These are phyloP conservation scores for Phaetusa simplex DNA, from an alignment of 2,113 vertebrate species.

Conservation along the genomic window DNA sequence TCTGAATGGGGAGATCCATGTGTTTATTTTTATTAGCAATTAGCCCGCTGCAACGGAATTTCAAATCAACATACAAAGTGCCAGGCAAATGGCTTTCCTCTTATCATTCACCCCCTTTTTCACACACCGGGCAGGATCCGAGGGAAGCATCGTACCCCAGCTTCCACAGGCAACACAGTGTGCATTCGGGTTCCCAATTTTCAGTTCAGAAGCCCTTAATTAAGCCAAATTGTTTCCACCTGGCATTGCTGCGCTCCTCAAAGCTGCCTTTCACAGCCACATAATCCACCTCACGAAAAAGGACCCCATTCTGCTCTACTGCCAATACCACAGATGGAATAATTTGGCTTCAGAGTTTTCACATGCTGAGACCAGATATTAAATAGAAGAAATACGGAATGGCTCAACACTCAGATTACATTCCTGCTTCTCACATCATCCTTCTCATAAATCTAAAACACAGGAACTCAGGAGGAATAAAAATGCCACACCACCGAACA, in stretches of 20 bases:
- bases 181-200: background rate
- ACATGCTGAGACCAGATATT: conserved; percentile 70
- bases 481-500: conserved; percentile 2
- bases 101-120: background rate
- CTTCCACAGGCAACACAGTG: background rate
- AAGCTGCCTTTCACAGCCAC: conserved; percentile 55
- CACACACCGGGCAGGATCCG: rapidly evolving
- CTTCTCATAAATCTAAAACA: conserved; percentile 68
- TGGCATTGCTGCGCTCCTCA: background rate
- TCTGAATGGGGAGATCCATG: background rate
- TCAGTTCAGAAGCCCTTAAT: conserved; percentile 30
- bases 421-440: conserved; percentile 62
- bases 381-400: conserved; percentile 41
- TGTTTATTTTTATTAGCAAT: background rate
- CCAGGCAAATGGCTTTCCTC: background rate
- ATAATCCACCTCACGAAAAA: conserved; percentile 30
- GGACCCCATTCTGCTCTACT: background rate
- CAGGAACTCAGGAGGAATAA: conserved; percentile 55
- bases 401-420: conserved; percentile 51
- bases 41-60: background rate
- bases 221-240: conserved; percentile 60
- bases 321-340: conserved; percentile 44
- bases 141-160: rapidly evolving
- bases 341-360: conserved; percentile 55
- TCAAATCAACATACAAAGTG: background rate